phyloP scores from a whole-genome alignment of 2,888 invertebrate genomes.

The Horisme vitalbata region DNA sequence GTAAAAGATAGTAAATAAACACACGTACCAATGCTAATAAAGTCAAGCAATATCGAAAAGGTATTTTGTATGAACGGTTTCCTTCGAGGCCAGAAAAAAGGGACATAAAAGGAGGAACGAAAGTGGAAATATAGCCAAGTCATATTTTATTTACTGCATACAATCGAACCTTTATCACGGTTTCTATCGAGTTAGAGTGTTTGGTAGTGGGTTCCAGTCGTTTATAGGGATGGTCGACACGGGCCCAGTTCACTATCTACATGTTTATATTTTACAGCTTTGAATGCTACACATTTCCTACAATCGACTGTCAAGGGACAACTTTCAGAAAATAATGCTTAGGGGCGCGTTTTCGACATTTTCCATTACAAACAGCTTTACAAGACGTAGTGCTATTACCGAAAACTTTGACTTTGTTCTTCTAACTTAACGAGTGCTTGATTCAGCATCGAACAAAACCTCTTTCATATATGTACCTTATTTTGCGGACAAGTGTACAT shows the following conservation, averaged over 20 bases:
- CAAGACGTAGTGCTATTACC: neutral
- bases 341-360: conserved; percentile 8
- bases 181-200: conserved; percentile 74
- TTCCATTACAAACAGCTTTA: conserved; percentile 14
- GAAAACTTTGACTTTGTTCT: neutral
- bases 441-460: too few relatives aligned
- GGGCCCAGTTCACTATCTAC: conserved; percentile 49
- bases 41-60: conserved; percentile 77
- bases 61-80: conserved; percentile 80
- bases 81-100: conserved; percentile 72
- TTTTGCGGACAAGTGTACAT: neutral
- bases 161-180: conserved; percentile 81
- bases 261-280: conserved; percentile 54
- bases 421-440: too few relatives aligned
- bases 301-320: conserved; percentile 31
- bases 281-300: conserved; percentile 40
- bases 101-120: conserved; percentile 78
- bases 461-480: too few relatives aligned
- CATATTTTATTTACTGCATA: conserved; percentile 83
- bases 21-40: conserved; percentile 80
- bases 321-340: conserved; percentile 21
- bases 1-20: conserved; percentile 78
- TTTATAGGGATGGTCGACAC: conserved; percentile 58
- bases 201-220: conserved; percentile 59
- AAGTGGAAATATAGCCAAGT: conserved; percentile 80